These are phyloP conservation scores for Diogma glabrata DNA, from an alignment of 2,888 invertebrate species.

Conservation along the genomic window DNA sequence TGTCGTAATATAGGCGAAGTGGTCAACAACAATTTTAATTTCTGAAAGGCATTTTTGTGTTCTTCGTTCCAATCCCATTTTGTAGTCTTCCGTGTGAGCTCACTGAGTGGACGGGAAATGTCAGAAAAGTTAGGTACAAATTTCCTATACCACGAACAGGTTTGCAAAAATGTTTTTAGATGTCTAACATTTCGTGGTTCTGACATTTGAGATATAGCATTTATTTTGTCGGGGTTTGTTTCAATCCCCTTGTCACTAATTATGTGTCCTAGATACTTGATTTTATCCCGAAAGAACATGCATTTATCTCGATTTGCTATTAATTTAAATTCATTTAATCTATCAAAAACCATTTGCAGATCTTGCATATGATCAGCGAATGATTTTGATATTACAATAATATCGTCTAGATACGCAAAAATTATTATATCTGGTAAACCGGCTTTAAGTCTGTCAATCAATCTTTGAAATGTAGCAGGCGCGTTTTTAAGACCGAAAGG, in stretches of 20 bases:
- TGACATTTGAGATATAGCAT: no score
- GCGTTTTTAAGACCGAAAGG: neutral
- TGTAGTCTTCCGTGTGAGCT: no score
- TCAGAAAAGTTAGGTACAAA: no score
- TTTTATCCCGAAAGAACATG: neutral
- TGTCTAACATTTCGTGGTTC: no score
- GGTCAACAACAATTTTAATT: no score
- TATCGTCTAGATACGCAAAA: constrained; percentile 24
- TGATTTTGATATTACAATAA: constrained; percentile 21
- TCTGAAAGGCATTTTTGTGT: no score
- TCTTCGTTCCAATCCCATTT: no score
- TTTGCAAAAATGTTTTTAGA: no score
- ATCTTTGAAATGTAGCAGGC: constrained; percentile 16
- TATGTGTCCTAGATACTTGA: neutral
- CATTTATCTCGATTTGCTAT: neutral
- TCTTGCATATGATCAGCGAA: no score
- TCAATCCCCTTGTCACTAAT: neutral
- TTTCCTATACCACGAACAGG: no score
- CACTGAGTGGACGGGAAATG: no score
- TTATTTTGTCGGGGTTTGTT: neutral
- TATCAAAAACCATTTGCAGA: neutral
- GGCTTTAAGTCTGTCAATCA: constrained; percentile 24
- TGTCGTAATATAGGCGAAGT: no score
- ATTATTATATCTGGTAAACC: constrained; percentile 18
- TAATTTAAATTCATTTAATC: neutral